Evolutionary conservation across 35 echinoderm and acorn worm species (phyloP).

Genomic region (Holothuria glaberrima): DNA sequence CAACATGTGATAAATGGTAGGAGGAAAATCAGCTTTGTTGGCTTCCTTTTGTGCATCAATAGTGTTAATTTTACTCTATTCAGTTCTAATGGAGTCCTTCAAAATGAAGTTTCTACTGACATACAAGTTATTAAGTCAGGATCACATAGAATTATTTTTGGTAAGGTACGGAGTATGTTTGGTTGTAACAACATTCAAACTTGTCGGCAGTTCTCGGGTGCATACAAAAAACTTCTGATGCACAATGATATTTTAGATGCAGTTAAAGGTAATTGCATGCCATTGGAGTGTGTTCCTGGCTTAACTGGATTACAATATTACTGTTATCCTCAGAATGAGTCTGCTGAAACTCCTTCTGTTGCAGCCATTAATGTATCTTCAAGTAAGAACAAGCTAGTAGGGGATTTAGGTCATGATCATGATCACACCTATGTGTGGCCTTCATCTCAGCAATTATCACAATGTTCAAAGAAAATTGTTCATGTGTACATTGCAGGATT

Average conservation of each 20-base stretch:
- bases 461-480: constrained; percentile 10
- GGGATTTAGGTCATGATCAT: not conserved
- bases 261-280: constrained; percentile 25
- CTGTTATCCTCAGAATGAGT: constrained; percentile 4
- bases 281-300: not conserved
- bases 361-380: constrained; percentile 16
- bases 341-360: not conserved
- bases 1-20: constrained; percentile 10
- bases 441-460: not conserved
- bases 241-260: constrained; percentile 12
- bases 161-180: constrained; percentile 3
- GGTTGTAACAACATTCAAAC: constrained; percentile 54
- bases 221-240: constrained; percentile 17
- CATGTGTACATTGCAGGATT: constrained; percentile 10
- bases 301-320: not conserved
- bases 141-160: constrained; percentile 28
- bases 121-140: not conserved
- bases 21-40: constrained; percentile 30
- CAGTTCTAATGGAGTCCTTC: too few species aligned
- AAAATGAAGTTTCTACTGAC: constrained; percentile 25
- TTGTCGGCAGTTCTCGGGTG: constrained; percentile 9
- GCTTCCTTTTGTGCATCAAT: constrained; percentile 6
- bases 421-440: too few species aligned
- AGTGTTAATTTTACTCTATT: constrained; percentile 8
- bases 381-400: not conserved